A percentile compares a stretch with the other conserved stretches of the same genome.
Conservation (phyloP, 2,113 vertebrate species). For the Antigone vipio region DNA sequence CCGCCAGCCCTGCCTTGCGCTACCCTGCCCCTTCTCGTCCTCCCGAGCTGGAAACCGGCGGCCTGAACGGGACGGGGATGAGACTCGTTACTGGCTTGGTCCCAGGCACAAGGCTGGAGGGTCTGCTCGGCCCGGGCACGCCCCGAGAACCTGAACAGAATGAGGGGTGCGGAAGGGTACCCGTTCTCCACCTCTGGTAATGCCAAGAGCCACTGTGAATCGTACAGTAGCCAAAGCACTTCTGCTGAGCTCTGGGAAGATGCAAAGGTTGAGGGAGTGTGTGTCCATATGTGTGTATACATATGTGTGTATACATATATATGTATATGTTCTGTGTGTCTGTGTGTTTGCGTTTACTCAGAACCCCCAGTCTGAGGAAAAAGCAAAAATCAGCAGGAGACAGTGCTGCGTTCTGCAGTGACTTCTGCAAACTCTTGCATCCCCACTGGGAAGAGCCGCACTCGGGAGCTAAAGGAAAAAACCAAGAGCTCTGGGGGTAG, state of each 20-base stretch:
- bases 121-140: too few relatives aligned
- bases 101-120: not conserved
- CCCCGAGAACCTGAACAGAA: rapidly evolving
- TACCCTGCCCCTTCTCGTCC: too few relatives aligned
- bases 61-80: rapidly evolving
- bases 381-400: not conserved
- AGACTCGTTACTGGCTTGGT: rapidly evolving
- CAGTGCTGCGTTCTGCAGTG: not conserved
- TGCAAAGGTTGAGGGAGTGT: too few relatives aligned
- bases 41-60: not conserved
- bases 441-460: rapidly evolving
- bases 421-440: not conserved
- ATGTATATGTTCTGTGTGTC: too few relatives aligned
- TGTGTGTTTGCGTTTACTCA: not conserved
- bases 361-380: not conserved
- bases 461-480: rapidly evolving
- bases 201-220: not conserved
- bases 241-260: not conserved
- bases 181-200: rapidly evolving
- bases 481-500: too few relatives aligned
- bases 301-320: too few relatives aligned
- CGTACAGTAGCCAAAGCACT: rapidly evolving
- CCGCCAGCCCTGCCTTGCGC: too few relatives aligned
- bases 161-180: rapidly evolving
- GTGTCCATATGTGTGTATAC: not conserved